These are phyloP conservation scores for Ivindomyrus marchei DNA, from an alignment of 2,113 vertebrate genomes.

Conservation along the genomic window DNA sequence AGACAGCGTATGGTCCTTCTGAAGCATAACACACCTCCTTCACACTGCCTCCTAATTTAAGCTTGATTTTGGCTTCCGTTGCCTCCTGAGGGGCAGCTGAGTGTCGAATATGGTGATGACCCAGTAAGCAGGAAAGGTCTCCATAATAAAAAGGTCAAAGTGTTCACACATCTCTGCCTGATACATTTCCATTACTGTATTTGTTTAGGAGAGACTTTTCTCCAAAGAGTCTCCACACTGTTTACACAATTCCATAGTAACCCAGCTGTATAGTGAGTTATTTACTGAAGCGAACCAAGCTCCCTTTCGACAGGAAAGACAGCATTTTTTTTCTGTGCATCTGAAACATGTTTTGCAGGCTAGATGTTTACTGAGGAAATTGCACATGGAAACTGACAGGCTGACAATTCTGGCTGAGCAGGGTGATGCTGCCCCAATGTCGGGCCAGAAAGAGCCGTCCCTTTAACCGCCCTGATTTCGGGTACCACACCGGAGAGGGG, in stretches of 20 bases:
- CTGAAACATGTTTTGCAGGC: background rate
- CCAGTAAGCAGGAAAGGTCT: background rate
- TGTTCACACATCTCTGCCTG: background rate
- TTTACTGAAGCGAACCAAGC: background rate
- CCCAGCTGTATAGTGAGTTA: background rate
- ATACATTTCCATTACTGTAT: background rate
- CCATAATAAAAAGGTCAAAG: conserved; percentile 2
- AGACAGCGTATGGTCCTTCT: background rate
- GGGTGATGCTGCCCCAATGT: background rate
- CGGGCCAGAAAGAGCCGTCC: background rate
- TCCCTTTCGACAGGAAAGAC: background rate
- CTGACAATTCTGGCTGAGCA: background rate
- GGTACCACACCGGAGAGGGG: no score
- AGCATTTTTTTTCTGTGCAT: background rate
- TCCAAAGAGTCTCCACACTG: background rate
- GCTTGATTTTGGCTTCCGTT: background rate
- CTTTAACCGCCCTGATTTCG: background rate
- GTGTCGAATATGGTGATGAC: background rate
- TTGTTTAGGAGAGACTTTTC: background rate
- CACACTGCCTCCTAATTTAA: background rate
- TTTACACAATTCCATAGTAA: background rate
- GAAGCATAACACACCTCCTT: background rate
- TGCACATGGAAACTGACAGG: background rate
- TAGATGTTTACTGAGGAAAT: background rate
- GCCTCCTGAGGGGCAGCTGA: background rate